A percentile compares a stretch with the other conserved stretches of the same genome.
These are phyloP conservation scores for Brachypterus glaber DNA, from an alignment of 2,888 invertebrate genomes.

Conservation along the genomic window DNA sequence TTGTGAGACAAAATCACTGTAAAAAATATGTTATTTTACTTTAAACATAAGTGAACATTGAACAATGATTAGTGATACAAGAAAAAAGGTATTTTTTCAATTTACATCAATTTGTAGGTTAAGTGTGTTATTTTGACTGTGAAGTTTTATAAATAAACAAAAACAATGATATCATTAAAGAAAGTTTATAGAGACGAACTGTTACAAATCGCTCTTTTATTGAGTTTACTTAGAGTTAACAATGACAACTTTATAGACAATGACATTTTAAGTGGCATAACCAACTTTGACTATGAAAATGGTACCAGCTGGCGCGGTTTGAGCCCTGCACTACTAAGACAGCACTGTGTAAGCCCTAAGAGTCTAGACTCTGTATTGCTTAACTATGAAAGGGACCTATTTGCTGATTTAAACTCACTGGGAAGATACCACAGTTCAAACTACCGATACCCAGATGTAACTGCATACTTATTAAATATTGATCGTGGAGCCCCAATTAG, in stretches of 20 bases:
- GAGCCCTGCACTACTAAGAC: conserved; percentile 48
- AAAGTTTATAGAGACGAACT: conserved; percentile 76
- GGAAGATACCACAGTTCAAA: conserved; percentile 52
- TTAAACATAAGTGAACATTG: conserved; percentile 1
- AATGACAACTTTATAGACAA: conserved; percentile 59
- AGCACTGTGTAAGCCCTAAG: conserved; percentile 60
- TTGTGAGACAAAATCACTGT: conserved; percentile 13
- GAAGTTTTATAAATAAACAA: conserved; percentile 9
- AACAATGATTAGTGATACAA: conserved; percentile 11
- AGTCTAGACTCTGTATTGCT: conserved; percentile 59
- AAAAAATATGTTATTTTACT: conserved; percentile 9
- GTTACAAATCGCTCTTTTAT: conserved; percentile 67
- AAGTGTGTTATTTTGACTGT: conserved; percentile 12
- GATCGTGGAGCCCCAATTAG: conserved; percentile 32
- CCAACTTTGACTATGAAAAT: conserved; percentile 49
- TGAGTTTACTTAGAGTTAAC: conserved; percentile 70
- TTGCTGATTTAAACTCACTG: conserved; percentile 62
- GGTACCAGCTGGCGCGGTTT: conserved; percentile 60
- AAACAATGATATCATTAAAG: conserved; percentile 66
- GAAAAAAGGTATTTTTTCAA: neutral
- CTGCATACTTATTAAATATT: conserved; percentile 55
- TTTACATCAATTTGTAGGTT: conserved; percentile 19
- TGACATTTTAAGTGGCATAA: conserved; percentile 36
- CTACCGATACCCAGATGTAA: conserved; percentile 44
- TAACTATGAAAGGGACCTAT: conserved; percentile 62